Percentiles rank a stretch among this genome's conserved stretches.
Evolutionary conservation across 2,888 invertebrate species (phyloP).

Genomic region (Pollenia amentaria): DNA sequence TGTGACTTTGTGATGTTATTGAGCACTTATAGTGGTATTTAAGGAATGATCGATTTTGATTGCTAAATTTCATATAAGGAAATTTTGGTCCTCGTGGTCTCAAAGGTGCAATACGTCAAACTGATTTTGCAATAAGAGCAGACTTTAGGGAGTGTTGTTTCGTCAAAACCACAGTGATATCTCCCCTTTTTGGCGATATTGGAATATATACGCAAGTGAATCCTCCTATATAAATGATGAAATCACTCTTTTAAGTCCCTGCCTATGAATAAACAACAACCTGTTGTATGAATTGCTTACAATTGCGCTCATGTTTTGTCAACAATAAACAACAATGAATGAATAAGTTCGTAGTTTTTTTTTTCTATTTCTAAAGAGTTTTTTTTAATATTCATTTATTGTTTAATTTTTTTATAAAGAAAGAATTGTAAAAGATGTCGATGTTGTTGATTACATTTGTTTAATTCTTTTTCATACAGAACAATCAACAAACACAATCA

Average conservation of each 20-base stretch:
- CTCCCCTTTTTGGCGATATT: too few species aligned
- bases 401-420: conserved; percentile 36
- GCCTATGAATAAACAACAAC: conserved; percentile 5
- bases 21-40: too few species aligned
- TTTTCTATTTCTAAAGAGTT: conserved; percentile 3
- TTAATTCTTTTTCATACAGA: conserved; percentile 37
- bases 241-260: conserved; percentile 2
- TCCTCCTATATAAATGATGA: background rate
- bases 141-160: too few species aligned
- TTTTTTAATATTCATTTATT: conserved; percentile 47
- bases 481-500: conserved; percentile 37
- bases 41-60: too few species aligned
- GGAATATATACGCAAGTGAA: too few species aligned
- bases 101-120: too few species aligned
- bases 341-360: conserved; percentile 34
- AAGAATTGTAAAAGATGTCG: conserved; percentile 43
- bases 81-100: too few species aligned
- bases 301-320: conserved; percentile 59
- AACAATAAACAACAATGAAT: conserved; percentile 60
- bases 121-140: too few species aligned
- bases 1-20: too few species aligned
- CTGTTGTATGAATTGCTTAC: conserved; percentile 23
- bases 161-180: too few species aligned
- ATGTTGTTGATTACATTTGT: conserved; percentile 62
- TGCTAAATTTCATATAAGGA: too few species aligned